These are phyloP conservation scores for Rhombomys opimus DNA, from an alignment of 2,113 vertebrate species.

Conservation along the genomic window DNA sequence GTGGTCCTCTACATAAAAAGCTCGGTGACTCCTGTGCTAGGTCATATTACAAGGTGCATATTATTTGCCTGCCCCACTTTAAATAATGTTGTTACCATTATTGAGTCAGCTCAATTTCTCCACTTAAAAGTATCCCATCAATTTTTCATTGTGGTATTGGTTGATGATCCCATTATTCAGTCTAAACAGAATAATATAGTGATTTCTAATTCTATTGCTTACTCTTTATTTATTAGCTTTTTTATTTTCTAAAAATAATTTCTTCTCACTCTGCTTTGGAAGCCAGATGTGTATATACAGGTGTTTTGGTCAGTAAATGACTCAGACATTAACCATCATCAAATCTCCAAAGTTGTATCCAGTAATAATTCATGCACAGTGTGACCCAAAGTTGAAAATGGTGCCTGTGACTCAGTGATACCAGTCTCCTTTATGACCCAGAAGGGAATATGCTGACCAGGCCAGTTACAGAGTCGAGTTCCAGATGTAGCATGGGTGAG, in stretches of 20 bases:
- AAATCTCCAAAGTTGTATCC: neutral
- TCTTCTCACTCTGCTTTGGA: neutral
- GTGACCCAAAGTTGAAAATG: neutral
- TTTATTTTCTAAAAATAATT: neutral
- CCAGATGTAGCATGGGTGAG: neutral
- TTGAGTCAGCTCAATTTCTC: neutral
- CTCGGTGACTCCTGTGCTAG: neutral
- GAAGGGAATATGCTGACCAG: neutral
- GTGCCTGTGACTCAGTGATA: neutral
- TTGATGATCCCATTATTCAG: neutral
- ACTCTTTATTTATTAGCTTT: neutral
- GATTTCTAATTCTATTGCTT: neutral
- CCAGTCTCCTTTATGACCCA: neutral
- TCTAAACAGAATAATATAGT: neutral
- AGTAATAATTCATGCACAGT: neutral
- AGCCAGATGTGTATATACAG: neutral
- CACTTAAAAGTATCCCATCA: neutral
- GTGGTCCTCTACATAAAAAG: neutral
- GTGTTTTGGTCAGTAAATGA: neutral
- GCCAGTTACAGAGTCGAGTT: neutral
- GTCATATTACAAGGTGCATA: neutral
- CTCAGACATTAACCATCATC: neutral
- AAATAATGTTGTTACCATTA: neutral
- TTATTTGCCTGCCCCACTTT: neutral
- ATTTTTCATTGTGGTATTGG: constrained; percentile 16